These are phyloP conservation scores for Calephelis perditalis DNA, from an alignment of 2,888 invertebrate genomes.

Conservation along the genomic window DNA sequence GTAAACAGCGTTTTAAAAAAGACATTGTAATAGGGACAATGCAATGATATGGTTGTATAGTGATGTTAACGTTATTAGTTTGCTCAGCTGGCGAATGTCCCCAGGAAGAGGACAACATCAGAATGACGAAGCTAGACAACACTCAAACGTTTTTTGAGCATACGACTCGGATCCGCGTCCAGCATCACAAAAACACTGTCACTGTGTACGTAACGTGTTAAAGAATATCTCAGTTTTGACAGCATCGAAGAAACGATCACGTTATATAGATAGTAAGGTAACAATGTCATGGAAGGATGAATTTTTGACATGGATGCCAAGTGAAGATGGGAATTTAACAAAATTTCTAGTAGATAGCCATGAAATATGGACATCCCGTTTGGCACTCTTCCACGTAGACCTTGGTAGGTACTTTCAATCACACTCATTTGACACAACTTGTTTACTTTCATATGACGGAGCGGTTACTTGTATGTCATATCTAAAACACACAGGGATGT, in stretches of 20 bases:
- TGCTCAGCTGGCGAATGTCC: too few relatives aligned
- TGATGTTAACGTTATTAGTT: too few relatives aligned
- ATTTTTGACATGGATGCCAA: conserved; percentile 84
- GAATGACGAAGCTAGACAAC: conserved; percentile 61
- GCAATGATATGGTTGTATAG: too few relatives aligned
- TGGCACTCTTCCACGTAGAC: conserved; percentile 84
- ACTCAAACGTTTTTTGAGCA: conserved; percentile 73
- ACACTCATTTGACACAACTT: conserved; percentile 64
- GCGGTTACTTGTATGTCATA: conserved; percentile 75
- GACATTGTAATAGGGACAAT: too few relatives aligned
- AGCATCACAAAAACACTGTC: conserved; percentile 69
- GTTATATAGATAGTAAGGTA: conserved; percentile 70
- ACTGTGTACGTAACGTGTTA: conserved; percentile 72
- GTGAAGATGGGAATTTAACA: conserved; percentile 80
- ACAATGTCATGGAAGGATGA: conserved; percentile 79
- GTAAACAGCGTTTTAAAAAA: too few relatives aligned
- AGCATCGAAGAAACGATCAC: conserved; percentile 64
- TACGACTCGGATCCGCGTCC: conserved; percentile 78
- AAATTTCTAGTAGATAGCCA: conserved; percentile 82
- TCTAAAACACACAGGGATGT: conserved; percentile 53
- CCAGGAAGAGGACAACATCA: conserved; percentile 38
- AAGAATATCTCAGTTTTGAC: conserved; percentile 72
- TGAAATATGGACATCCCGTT: conserved; percentile 86
- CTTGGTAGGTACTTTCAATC: conserved; percentile 40
- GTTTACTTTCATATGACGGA: conserved; percentile 73